Base-by-base conservation (phyloP, 2,888 invertebrate genomes). In the Arrhopalites spinosus region DNA sequence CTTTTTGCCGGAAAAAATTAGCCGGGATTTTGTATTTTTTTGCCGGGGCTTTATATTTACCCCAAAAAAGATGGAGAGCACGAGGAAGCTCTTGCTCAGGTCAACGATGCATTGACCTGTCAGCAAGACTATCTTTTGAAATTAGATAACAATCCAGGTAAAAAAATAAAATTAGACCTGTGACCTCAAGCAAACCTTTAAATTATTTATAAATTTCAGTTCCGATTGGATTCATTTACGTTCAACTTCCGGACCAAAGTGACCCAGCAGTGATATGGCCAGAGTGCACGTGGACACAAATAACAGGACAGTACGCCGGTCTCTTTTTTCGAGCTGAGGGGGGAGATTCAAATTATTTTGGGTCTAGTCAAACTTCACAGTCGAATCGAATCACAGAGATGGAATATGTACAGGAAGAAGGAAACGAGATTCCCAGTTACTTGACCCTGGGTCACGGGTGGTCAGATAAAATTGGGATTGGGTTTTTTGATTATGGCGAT, bases 301-400 rank as follows among this genome's bases (percentile, higher is more conserved):
- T 68, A 0, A 68, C 43, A 1, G 29, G n/a, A 23, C n/a, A 53
- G 5, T 74, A 68, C 29, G 74, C 74, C 56, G 74, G 74, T 36
- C 59, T 30, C n/a, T 53, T 53, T n/a, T 53, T 53, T 53, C 53
- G 53, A 53, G 53, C 53, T 13, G 53, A 53, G n/a, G 53, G 53
- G 11, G 53, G 53, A 8, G n/a, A n/a, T 53, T 53, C 53, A 53
- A 3, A 13, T 3, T 3, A 8, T 68, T 68, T 43, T 64, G n/a
- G 53, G 53, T 13, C n/a, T 7, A n/a, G 17, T 3, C 53, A 53
- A 17, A n/a, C 13, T 13, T 13, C 11, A 13, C 11, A n/a, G 17
- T 17, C 53, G n/a, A 7, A n/a, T 17, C 53, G n/a, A 53, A 53
- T 53, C 3, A 13, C 53, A 8, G 11, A 53, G n/a, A n/a, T 53